Evolutionary conservation across 2,888 invertebrate species (phyloP), one percentile per base, ranked within the genome.

Genomic region (Portevinia maculata): DNA sequence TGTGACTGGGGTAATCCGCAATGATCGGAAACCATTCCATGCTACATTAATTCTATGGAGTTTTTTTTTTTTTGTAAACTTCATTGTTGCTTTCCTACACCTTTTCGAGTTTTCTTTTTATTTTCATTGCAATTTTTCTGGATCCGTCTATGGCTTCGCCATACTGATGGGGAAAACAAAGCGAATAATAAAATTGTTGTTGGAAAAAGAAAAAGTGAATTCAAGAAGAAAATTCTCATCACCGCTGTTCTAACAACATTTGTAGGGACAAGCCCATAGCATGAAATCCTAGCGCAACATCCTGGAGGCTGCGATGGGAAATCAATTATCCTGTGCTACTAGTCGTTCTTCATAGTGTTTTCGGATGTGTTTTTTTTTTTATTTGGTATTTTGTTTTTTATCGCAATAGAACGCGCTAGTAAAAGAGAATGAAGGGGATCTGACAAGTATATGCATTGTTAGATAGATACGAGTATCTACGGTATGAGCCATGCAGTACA

Each of bases 221-320:
- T 71, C 60, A 52, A 62, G 78, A 78, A 78, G 83, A 83, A 83
- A 71, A 70, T 71, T 76, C 76, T 53, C 65, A 76, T 76, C 75
- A 65, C 65, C 75, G 60, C 65, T 55, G 53, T 13, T 50, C 34
- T 39, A 55, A 32, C 30, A 76, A 53, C 62, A 55, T 46, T 78
- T 70, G 34, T 37, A 55, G 13, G 44, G 70, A 64, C 46, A 64
- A 64, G 55, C 53, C 62, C 57, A 34, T 34, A 28, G 75, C 46
- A 75, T 69, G 67, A 62, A 74, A 69, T 62, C 41, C 55, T 62
- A 69, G 60, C 39, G 69, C 17, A 79, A 71, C 78, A 73, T 83
- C 76, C 78, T 78, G 34, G 52, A 83, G 78, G 65, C 67, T 50
- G 37, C 53, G 60, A 83, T 83, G 67, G 83, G 67, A 78, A 83